A percentile compares a stretch with the other conserved stretches of the same genome.
Conservation (phyloP, 1,140 invertebrate species). For the Sarcophaga peregrina region DNA sequence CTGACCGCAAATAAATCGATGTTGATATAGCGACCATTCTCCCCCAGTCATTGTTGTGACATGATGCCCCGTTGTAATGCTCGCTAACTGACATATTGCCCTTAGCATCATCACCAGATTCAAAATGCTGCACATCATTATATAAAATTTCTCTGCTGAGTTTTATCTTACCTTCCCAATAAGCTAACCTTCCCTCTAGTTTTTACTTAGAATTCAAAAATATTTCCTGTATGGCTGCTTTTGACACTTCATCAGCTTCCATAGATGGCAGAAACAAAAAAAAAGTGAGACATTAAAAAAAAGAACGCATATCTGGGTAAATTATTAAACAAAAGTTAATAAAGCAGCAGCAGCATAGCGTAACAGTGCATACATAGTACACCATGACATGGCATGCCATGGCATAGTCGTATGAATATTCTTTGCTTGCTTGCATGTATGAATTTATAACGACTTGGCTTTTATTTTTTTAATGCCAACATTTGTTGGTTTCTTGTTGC, state of each 20-base stretch:
- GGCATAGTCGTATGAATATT: not conserved
- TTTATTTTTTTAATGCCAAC: not conserved
- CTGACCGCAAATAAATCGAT: too few species aligned
- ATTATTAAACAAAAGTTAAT: constrained; percentile 12
- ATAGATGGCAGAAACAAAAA: not conserved
- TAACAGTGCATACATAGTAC: not conserved
- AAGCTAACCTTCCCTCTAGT: not conserved
- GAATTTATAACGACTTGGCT: constrained; percentile 21
- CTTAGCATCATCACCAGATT: too few species aligned
- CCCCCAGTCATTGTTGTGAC: too few species aligned
- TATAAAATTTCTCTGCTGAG: too few species aligned
- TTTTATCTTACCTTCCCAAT: too few species aligned
- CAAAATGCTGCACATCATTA: too few species aligned
- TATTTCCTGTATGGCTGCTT: constrained; percentile 18
- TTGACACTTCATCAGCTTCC: constrained; percentile 37
- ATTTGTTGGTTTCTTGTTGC: too few species aligned
- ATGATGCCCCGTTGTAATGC: too few species aligned
- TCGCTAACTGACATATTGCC: too few species aligned
- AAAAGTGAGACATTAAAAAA: not conserved
- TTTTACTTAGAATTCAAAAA: constrained; percentile 13
- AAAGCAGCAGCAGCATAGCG: not conserved
- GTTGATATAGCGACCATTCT: too few species aligned
- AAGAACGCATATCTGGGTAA: too few species aligned
- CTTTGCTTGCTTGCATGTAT: not conserved
- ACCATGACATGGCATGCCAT: not conserved